Evolutionary conservation across 2,888 invertebrate genomes (phyloP).

Genomic region (Amphipyra tragopoginis): DNA sequence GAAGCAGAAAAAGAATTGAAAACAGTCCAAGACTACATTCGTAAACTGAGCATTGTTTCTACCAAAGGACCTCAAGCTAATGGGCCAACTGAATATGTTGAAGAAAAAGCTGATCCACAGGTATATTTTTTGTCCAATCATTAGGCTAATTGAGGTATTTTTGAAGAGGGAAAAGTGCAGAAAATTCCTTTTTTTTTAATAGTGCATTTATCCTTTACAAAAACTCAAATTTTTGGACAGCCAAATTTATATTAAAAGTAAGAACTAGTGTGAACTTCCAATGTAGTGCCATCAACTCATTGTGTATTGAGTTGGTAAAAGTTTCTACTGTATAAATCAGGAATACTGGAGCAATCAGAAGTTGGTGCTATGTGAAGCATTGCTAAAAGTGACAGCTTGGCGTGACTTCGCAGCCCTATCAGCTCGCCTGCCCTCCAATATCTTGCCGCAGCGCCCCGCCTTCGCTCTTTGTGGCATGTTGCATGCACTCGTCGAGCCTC

Average conservation of each 20-base stretch:
- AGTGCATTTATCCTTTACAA: too few relatives aligned
- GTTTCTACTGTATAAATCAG: slow-evolving; percentile 58
- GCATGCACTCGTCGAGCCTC: slow-evolving; percentile 95
- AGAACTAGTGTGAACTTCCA: too few relatives aligned
- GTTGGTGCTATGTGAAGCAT: slow-evolving; percentile 96
- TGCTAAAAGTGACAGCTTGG: slow-evolving; percentile 97
- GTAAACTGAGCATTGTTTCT: slow-evolving; percentile 95
- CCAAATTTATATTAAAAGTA: too few relatives aligned
- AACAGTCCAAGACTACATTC: slow-evolving; percentile 96
- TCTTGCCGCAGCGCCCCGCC: slow-evolving; percentile 94
- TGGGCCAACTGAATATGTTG: slow-evolving; percentile 90
- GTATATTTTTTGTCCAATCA: slow-evolving; percentile 71
- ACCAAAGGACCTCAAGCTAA: slow-evolving; percentile 95
- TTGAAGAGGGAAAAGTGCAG: too few relatives aligned
- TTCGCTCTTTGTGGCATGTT: slow-evolving; percentile 94
- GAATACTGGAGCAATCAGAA: slow-evolving; percentile 95
- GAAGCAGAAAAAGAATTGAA: slow-evolving; percentile 95
- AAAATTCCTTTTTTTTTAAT: too few relatives aligned
- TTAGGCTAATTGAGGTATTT: too few relatives aligned
- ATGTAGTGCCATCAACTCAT: too few relatives aligned
- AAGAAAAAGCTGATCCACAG: slow-evolving; percentile 92
- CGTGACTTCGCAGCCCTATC: slow-evolving; percentile 94
- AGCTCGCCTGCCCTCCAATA: slow-evolving; percentile 94
- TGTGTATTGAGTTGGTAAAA: background rate
- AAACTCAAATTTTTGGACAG: too few relatives aligned